Base-by-base conservation (phyloP, 2,888 invertebrate species). In the Meiosimyza platycephala region DNA sequence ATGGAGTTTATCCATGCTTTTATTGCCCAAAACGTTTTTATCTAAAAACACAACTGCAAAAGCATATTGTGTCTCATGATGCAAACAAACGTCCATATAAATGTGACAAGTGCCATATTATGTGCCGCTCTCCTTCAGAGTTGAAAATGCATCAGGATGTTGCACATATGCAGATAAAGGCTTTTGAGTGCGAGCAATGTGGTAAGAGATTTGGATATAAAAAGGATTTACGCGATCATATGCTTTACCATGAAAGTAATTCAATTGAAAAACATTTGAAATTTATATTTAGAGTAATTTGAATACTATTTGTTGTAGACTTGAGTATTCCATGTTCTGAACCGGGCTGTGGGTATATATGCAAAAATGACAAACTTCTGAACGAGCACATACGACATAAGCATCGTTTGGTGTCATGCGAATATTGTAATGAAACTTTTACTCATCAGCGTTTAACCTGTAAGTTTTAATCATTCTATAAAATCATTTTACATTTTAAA, bases 191-290 rank as follows among this genome's bases (percentile, higher is more conserved):
- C 63, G 76, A 78, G 11, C 67, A 72, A 51, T 79, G 79, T 65
- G 78, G 76, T 54, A 79, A 78, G 71, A 72, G 75, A 72, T 79
- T 79, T 72, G 76, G 76, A 33, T 78, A 76, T 62, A 77, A 78
- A 57, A 78, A 75, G 71, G 78, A 79, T 65, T 52, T 79, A 40
- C 74, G 75, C 16, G 74, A 78, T 62, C 79, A 79, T 55, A 76
- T 78, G 76, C 74, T 76, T 13, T 75, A 73, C 28, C 79, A 79
- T 72, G 73, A 74, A 50, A 76, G 76, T 76, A 60, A 72, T 40
- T 40, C 9, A 40, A 2, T 40, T 1, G 54, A 54, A 16, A 28
- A 28, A 28, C 28, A 28, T 28, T n/a, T 59, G 28, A n/a, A 47
- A 40, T 55, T 16, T n/a, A 57, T 47, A 47, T 67, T 28, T 9